Evolutionary conservation across 2,797 vertebrate species (phyloP), one percentile per base, ranked within the genome.

Genomic region (Agapornis canus): DNA sequence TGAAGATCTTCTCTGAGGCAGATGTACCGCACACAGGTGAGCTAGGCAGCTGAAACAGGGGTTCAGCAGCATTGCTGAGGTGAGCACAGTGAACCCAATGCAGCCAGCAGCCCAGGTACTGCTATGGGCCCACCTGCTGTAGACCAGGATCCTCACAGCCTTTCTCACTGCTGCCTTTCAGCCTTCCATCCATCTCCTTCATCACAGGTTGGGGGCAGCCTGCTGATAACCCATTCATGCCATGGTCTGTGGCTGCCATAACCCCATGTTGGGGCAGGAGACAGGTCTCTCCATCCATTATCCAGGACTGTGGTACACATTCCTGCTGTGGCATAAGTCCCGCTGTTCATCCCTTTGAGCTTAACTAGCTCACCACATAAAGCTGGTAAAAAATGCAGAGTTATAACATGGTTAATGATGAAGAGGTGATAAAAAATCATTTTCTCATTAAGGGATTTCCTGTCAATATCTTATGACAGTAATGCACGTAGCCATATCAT

Each of bases 241-340:
- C 70, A 51, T 3, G 11, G 9, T 43, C 39, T 29, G 16, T 56
- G 22, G 26, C n/a, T 69, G 35, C 47, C 49, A 13, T 15, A 32
- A 9, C 5, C 14, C 4, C 5, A 8, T 5, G 2, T 0, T 1
- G 10, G 13, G 19, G 19, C 52, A 63, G 35, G 29, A 19, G 17
- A 64, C 27, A 21, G 43, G 43, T 32, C 23, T 52, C 13, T 59
- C 35, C 27, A 1, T 49, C 65, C 4, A 0, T 61, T 69, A 43
- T 19, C n/a, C 60, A 54, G 47, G 39, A 19, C 52, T 42, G 18
- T 42, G 21, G 35, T 32, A 61, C 3, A 3, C 0, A 0, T 66
- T 39, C 29, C 32, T 54, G 51, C 13, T 86, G 15, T 70, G 61
- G 59, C 43, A 21, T 59, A 76, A 82, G 45, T 32, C 31, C 40